Base-by-base conservation (phyloP, 2,797 vertebrate species). In the Cichlasoma orientale region DNA sequence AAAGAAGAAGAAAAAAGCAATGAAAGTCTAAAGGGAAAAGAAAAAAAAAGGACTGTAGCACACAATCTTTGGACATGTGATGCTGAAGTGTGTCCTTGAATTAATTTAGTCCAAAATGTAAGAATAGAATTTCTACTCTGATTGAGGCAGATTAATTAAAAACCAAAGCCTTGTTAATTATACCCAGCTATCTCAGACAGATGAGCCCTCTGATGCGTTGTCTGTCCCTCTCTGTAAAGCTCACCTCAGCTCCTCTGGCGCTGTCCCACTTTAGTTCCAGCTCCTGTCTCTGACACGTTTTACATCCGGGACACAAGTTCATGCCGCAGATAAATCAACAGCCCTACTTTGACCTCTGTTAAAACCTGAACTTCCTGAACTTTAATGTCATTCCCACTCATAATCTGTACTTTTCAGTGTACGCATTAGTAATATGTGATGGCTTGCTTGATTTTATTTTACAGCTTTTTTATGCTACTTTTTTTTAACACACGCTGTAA, bases 61-160 rank as follows among this genome's bases (percentile, higher is more conserved):
- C 54, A 83, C 55, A 79, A 25, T 53, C 33, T 69, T 61, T 63
- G 38, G 29, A 72, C 59, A 55, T 47, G 33, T 70, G 57, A 72
- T 81, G 80, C 80, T 77, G 66, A 53, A 86, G 68, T 55, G 14
- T 81, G 86, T 80, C 68, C 79, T 89, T 92, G 87, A 90, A 90
- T 86, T 68, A 55, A 89, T 85, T 90, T 80, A 75, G 77, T 74
- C 55, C 54, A 88, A 83, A 91, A 86, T 71, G 57, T 79, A 87
- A 88, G 87, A 90, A 86, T 72, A 88, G 86, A 90, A 84, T 79
- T 82, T 77, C 80, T 78, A 71, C 76, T 85, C 79, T 80, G 75
- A 90, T 80, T 83, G 75, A 80, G 82, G 80, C 58, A 79, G 74
- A 92, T 91, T 92, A 90, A 94, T 94, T 92, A 92, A 91, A 90